Base-by-base conservation (phyloP, 1,140 invertebrate species). In the Drosophila fuyamai region DNA sequence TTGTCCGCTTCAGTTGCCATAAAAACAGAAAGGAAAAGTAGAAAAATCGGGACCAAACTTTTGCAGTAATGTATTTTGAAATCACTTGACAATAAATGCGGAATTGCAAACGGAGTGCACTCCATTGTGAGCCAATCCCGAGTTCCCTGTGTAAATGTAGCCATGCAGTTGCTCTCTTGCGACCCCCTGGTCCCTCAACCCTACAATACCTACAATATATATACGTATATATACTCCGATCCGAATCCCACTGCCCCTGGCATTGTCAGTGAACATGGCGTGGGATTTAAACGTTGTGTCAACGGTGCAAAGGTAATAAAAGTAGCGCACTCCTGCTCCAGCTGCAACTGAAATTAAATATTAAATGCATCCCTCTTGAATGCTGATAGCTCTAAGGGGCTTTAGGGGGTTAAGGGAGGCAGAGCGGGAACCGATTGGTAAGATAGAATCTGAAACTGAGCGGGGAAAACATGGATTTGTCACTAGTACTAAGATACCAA, bases 241-340 rank as follows among this genome's bases (percentile, higher is more conserved):
- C 65, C 60, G 47, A 68, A 44, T 66, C 68, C 70, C 67, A 36
- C 62, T 62, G 71, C 66, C 71, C 27, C 44, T 63, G 63, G 62
- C 77, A 79, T 81, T 83, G 80, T 83, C 80, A 79, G 54, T 59
- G 75, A 78, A 61, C 71, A 75, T 86, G 78, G 63, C 82, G 56
- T 68, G 81, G 81, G 81, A 85, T 53, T 85, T 85, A 66, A 78
- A 61, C 46, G 46, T 38, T 57, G 80, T 85, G 82, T 85, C 82
- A 85, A 81, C 70, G 82, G 65, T 82, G 79, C 82, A 88, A 63
- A 86, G 82, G 82, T 85, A 85, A 85, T 85, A 85, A 85, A 85
- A 85, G 83, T 67, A 88, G 82, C 65, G 75, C 75, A 78, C 63
- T 54, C 74, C 59, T 56, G 43, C 61, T 27, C 6, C 59, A 41